Percentiles rank a stretch among this genome's conserved stretches.
Conservation (phyloP, 2,797 vertebrate genomes). For the Fistularia commersonii region DNA sequence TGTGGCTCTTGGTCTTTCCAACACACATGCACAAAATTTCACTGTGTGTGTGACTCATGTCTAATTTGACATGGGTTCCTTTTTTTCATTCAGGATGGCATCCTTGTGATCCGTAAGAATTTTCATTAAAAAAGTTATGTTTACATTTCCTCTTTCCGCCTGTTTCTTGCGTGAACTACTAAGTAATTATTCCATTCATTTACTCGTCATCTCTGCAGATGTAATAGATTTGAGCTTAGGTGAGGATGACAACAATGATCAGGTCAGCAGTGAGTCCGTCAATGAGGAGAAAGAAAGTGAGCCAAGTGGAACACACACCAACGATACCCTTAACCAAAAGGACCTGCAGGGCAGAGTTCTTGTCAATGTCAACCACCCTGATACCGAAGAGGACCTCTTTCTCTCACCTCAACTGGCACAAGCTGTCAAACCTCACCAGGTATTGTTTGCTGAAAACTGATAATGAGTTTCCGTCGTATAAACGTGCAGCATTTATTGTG, state of each 20-base stretch:
- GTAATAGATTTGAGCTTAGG: slow-evolving; percentile 86
- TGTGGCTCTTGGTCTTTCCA: neutral
- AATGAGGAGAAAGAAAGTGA: slow-evolving; percentile 76
- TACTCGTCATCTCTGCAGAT: slow-evolving; percentile 57
- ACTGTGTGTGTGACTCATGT: neutral
- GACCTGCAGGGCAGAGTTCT: slow-evolving; percentile 85
- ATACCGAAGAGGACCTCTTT: slow-evolving; percentile 84
- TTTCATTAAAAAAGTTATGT: neutral
- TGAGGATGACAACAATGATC: slow-evolving; percentile 78
- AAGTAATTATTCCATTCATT: neutral
- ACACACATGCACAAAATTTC: slow-evolving; percentile 2
- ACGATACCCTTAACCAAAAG: slow-evolving; percentile 83
- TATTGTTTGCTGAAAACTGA: slow-evolving; percentile 38
- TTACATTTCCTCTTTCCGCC: neutral
- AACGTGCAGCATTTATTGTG: no score
- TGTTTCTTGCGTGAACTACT: neutral
- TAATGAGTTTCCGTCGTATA: neutral
- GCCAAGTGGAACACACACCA: slow-evolving; percentile 81
- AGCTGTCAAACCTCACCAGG: slow-evolving; percentile 93
- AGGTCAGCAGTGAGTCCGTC: slow-evolving; percentile 73
- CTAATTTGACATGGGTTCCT: no score
- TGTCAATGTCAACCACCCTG: slow-evolving; percentile 89
- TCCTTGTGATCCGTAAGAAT: no score
- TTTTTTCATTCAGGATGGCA: no score
- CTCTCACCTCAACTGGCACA: slow-evolving; percentile 85